A percentile compares a stretch with the other conserved stretches of the same genome.
Conservation (phyloP, 1,140 invertebrate genomes). For the Drosophila trapezifrons region DNA sequence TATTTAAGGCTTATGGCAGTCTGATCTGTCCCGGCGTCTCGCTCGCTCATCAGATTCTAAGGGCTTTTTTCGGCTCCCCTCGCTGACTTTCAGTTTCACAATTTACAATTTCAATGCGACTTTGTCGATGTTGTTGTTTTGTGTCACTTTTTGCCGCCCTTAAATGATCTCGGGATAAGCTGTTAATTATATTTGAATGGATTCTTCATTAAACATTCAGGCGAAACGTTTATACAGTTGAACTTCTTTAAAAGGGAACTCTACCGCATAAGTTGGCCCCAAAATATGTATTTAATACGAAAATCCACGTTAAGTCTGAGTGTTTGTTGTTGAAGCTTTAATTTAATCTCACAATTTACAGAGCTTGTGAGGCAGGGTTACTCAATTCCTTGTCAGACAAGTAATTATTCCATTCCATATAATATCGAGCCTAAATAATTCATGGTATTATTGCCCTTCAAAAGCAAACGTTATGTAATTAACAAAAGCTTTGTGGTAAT, state of each 20-base stretch:
- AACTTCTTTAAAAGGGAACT: no score
- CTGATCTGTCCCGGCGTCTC: slow-evolving; percentile 32
- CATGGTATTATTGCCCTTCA: neutral
- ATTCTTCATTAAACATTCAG: slow-evolving; percentile 50
- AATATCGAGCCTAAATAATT: neutral
- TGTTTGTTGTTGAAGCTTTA: neutral
- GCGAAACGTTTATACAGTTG: neutral
- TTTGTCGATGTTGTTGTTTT: slow-evolving; percentile 10
- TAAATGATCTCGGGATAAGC: slow-evolving; percentile 62
- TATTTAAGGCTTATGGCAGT: slow-evolving; percentile 59
- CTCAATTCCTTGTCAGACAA: slow-evolving; percentile 3
- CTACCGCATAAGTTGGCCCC: no score
- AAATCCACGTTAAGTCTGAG: no score
- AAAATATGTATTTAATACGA: no score
- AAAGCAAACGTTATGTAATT: slow-evolving; percentile 6
- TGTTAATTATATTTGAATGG: slow-evolving; percentile 68
- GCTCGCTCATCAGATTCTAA: neutral
- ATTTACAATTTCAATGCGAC: slow-evolving; percentile 5
- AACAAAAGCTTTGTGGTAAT: neutral
- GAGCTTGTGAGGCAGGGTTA: neutral
- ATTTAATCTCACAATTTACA: neutral
- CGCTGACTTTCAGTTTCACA: slow-evolving; percentile 51
- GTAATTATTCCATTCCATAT: neutral
- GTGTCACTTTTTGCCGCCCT: slow-evolving; percentile 17
- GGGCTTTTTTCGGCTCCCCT: slow-evolving; percentile 10